These are phyloP conservation scores for Pipistrellus pygmaeus DNA, from an alignment of 2,797 vertebrate genomes.

Conservation along the genomic window DNA sequence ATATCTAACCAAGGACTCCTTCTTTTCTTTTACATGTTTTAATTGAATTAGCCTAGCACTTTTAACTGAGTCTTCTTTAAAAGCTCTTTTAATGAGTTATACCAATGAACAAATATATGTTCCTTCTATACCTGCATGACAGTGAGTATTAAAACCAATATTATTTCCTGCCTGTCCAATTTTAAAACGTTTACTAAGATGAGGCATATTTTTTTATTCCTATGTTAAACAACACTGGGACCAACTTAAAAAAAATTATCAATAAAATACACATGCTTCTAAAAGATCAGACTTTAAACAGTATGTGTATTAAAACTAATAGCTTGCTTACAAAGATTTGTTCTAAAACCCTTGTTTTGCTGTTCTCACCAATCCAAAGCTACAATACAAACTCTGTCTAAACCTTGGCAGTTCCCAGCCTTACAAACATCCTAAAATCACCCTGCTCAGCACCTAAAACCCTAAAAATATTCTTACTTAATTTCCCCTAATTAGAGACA, in stretches of 20 bases:
- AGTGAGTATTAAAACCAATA: constrained; percentile 11
- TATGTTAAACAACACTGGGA: background rate
- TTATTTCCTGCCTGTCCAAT: background rate
- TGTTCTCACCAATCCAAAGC: background rate
- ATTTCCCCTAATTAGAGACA: background rate
- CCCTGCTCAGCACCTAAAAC: background rate
- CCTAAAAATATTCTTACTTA: background rate
- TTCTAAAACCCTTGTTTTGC: background rate
- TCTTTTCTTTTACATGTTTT: background rate
- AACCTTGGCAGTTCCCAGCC: background rate
- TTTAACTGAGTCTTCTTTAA: background rate
- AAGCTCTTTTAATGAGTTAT: background rate
- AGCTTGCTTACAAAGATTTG: background rate
- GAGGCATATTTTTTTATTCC: background rate
- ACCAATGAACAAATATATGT: background rate
- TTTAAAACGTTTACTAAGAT: background rate
- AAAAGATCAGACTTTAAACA: background rate
- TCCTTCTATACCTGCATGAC: background rate
- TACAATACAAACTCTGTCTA: background rate
- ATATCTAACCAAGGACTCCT: background rate
- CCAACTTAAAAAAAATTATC: background rate
- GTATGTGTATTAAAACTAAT: background rate
- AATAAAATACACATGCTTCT: background rate
- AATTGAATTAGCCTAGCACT: background rate
- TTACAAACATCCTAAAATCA: background rate